Base-by-base conservation (phyloP, 2,888 invertebrate species). In the Neocrepidodera transversa region DNA sequence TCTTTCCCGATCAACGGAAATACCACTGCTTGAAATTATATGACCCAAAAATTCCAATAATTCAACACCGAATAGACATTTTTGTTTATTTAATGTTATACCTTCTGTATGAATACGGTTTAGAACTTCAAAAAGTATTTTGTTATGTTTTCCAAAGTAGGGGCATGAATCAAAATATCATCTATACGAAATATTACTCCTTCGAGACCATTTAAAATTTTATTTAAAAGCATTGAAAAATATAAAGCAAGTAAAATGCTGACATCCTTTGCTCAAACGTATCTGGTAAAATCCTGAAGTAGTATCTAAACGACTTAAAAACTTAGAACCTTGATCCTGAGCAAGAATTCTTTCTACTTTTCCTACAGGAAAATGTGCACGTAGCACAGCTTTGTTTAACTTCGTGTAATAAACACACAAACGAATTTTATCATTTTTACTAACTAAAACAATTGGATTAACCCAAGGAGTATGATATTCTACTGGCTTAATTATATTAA, bases 11-110 rank as follows among this genome's bases (percentile, higher is more conserved):
- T 23, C 23, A 3, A 23, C 23, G 3, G 35, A 35, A 35, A 35
- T 35, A 5, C 11, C 35, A 35, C n/a, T 35, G 3, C 5, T 35
- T 7, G 23, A 35, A 11, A 11, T 35, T 13, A 3, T 35, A 4
- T n/a, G 35, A 8, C 75, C 75, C 36, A 76, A 47, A 56, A 70
- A 73, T 13, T 2, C 26, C 40, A 40, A n/a, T 2, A 58, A 20
- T 13, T 43, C 26, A 1, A 60, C 62, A 0, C 64, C 64, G 52
- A 75, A 68, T 13, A 62, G n/a, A n/a, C n/a, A n/a, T n/a, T n/a
- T n/a, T n/a, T n/a, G n/a, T n/a, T n/a, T n/a, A n/a, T n/a, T n/a
- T 4, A 73, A 13, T 0, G 69, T 72, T 14, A 72, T 55, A 1
- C 71, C 71, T 17, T 62, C 67, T 23, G 63, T 30, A 13, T 63